A percentile compares a stretch with the other conserved stretches of the same genome.
Evolutionary conservation across 2,113 vertebrate species (phyloP).

Genomic region (Limnothrissa miodon): DNA sequence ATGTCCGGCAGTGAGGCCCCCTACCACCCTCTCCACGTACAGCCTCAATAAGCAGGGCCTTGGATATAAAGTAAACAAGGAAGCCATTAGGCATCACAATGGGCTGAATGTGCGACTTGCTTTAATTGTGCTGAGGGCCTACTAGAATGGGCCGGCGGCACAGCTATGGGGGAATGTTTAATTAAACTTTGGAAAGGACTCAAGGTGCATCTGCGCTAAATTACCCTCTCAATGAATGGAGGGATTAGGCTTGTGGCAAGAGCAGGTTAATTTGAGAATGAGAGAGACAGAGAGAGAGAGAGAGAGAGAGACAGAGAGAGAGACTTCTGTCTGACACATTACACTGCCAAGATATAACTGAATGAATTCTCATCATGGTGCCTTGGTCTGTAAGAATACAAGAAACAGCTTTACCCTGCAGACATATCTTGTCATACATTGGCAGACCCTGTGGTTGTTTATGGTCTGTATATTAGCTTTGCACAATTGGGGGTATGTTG

Average conservation of each 20-base stretch:
- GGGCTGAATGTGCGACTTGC: slow-evolving; percentile 38
- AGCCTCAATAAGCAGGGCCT: slow-evolving; percentile 28
- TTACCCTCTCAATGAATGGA: slow-evolving; percentile 48
- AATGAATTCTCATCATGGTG: not conserved
- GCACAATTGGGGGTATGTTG: not conserved
- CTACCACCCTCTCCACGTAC: slow-evolving; percentile 38
- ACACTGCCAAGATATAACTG: not conserved
- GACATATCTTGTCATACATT: not conserved
- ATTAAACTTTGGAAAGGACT: slow-evolving; percentile 57
- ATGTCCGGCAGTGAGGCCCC: slow-evolving; percentile 32
- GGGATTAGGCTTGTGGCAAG: slow-evolving; percentile 52
- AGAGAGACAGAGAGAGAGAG: slow-evolving; percentile 14
- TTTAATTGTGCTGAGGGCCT: slow-evolving; percentile 40
- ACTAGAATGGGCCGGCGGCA: slow-evolving; percentile 37
- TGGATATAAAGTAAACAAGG: slow-evolving; percentile 51
- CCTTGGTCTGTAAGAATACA: not conserved
- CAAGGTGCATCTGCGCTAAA: slow-evolving; percentile 54
- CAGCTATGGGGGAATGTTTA: slow-evolving; percentile 51
- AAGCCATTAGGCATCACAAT: slow-evolving; percentile 53
- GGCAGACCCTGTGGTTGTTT: not conserved
- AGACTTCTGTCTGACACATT: not conserved
- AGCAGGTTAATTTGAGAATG: slow-evolving; percentile 43
- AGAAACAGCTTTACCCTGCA: not conserved
- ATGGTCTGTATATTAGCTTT: slow-evolving; percentile 1
- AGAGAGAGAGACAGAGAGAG: not conserved